Evolutionary conservation across 2,888 invertebrate genomes (phyloP).

Genomic region (Cryptus armator): DNA sequence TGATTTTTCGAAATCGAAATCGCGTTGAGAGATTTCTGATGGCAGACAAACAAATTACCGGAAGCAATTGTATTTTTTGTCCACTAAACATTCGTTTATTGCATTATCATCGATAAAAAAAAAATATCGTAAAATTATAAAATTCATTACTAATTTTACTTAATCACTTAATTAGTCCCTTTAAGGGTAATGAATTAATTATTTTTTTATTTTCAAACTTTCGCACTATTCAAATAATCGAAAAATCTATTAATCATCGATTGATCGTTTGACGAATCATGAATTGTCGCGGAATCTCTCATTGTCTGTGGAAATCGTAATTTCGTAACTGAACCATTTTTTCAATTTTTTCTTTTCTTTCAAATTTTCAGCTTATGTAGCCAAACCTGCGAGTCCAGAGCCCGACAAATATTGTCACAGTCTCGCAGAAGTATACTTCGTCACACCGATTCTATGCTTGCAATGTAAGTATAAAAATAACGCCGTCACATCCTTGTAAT

Average conservation of each 20-base stretch:
- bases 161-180: too few species aligned
- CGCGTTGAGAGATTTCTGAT: background rate
- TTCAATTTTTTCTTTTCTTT: conserved; percentile 45
- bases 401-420: conserved; percentile 82
- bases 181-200: background rate
- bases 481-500: too few species aligned
- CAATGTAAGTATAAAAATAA: conserved; percentile 86
- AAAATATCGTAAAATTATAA: too few species aligned
- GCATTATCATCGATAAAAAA: background rate
- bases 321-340: too few species aligned
- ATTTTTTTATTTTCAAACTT: background rate
- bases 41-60: too few species aligned
- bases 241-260: too few species aligned
- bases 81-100: background rate
- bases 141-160: too few species aligned
- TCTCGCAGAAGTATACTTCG: conserved; percentile 86
- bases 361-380: conserved; percentile 78
- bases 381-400: conserved; percentile 78
- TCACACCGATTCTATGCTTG: conserved; percentile 86
- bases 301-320: too few species aligned
- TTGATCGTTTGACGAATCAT: too few species aligned
- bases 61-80: background rate
- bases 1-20: background rate
- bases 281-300: too few species aligned
- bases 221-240: conserved; percentile 52